A percentile compares a stretch with the other conserved stretches of the same genome.
These are phyloP conservation scores for Indicator maculatus DNA, from an alignment of 2,113 vertebrate genomes.

Conservation along the genomic window DNA sequence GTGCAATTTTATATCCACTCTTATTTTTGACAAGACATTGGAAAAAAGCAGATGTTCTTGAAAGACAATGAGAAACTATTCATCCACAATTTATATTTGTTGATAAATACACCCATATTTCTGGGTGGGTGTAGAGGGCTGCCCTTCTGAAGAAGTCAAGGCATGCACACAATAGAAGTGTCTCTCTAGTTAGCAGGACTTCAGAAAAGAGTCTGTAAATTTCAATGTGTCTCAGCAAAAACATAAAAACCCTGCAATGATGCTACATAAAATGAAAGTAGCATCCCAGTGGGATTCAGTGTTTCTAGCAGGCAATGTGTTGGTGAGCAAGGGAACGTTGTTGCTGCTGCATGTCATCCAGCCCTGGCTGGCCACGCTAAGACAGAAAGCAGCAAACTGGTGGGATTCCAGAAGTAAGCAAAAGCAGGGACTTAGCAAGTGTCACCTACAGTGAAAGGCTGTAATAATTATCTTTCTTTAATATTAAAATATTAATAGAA, in stretches of 20 bases:
- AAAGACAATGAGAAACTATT: background rate
- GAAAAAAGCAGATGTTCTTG: background rate
- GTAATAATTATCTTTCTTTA: background rate
- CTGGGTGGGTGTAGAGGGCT: background rate
- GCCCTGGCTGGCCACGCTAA: background rate
- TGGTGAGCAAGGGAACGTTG: background rate
- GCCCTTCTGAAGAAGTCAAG: background rate
- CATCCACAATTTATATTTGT: background rate
- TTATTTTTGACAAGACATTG: background rate
- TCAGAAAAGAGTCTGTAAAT: background rate
- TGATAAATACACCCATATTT: background rate
- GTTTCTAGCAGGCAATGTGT: background rate
- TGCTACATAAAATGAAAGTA: background rate
- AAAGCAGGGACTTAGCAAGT: background rate
- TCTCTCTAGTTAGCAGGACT: background rate
- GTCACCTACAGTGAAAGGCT: background rate
- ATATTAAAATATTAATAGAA: background rate
- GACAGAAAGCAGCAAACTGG: background rate
- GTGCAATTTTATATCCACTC: conserved; percentile 12
- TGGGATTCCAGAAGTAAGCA: background rate
- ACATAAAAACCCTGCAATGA: background rate
- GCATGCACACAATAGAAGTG: background rate
- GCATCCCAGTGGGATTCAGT: background rate
- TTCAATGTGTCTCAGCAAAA: background rate
- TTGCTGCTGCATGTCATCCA: background rate